These are phyloP conservation scores for Hypanus sabinus DNA, from an alignment of 2,113 vertebrate genomes.

Conservation along the genomic window DNA sequence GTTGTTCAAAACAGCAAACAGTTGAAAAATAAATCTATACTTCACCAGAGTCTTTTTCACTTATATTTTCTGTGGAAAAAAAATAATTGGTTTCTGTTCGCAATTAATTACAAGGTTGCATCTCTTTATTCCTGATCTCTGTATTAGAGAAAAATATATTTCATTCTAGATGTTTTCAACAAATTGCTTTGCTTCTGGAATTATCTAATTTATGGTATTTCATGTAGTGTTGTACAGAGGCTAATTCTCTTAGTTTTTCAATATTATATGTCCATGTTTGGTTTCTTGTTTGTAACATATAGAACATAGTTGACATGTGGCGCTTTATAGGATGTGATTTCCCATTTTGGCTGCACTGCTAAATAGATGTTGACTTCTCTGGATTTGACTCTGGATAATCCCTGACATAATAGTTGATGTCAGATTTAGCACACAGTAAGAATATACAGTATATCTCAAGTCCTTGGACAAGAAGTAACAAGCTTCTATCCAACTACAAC, in stretches of 20 bases:
- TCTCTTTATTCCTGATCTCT: not conserved
- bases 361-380: not conserved
- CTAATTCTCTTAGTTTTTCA: not conserved
- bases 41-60: not conserved
- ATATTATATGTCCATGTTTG: not conserved
- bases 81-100: not conserved
- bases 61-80: not conserved
- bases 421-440: constrained; percentile 34
- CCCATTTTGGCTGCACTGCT: not conserved
- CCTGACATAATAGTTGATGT: constrained; percentile 4
- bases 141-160: not conserved
- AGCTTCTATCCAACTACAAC: constrained; percentile 43
- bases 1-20: not conserved
- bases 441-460: constrained; percentile 37
- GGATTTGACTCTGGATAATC: not conserved
- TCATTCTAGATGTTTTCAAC: not conserved
- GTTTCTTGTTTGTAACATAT: not conserved
- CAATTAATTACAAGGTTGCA: not conserved
- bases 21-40: not conserved
- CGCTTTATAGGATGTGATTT: not conserved
- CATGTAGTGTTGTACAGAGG: not conserved
- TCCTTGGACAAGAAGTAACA: constrained; percentile 35
- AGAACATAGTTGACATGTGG: not conserved
- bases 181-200: not conserved
- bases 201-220: not conserved